Evolutionary conservation across 2,113 vertebrate species (phyloP), one percentile per base, ranked within the genome.

Genomic region (Embiotoca jacksoni): DNA sequence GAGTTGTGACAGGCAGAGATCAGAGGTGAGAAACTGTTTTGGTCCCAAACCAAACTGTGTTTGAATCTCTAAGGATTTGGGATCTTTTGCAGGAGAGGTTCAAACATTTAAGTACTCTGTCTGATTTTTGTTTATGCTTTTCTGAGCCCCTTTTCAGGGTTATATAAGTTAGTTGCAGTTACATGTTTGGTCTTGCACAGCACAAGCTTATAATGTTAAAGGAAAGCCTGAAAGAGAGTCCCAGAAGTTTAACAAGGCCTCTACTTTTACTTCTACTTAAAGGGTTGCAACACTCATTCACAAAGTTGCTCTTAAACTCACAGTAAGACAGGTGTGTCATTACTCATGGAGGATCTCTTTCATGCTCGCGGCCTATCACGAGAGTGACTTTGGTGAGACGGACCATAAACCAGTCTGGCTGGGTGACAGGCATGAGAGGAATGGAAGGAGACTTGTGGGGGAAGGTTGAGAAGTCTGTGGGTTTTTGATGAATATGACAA

Each of bases 331-430:
- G 59, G 66, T 72, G 57, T 78, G 79, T 78, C 58, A 75, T 80
- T 65, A 87, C 16, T 82, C 80, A 81, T 37, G n/a, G 44, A 15
- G 60, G 44, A 81, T 64, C 49, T 52, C 78, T 82, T 83, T 88
- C 72, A 82, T 59, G 69, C 54, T 50, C 5, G 6, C 31, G 50
- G 41, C 39, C 15, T 58, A 52, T 78, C 59, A 74, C 8, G 0
- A 58, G 56, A 53, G 35, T 0, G 47, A 83, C 57, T 72, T 36
- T 37, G 47, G 46, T 30, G 58, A 2, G 15, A 63, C 31, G 66
- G 66, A 54, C 72, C 70, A 11, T 53, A 84, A 94, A 94, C 94
- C 92, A 86, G 95, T 92, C 84, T 13, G 88, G 81, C 91, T 86
- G 90, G 94, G 77, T 93, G 80, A 79, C 59, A 84, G 77, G 83